Conservation (phyloP, 2,113 vertebrate species). For the Archilochus colubris region DNA sequence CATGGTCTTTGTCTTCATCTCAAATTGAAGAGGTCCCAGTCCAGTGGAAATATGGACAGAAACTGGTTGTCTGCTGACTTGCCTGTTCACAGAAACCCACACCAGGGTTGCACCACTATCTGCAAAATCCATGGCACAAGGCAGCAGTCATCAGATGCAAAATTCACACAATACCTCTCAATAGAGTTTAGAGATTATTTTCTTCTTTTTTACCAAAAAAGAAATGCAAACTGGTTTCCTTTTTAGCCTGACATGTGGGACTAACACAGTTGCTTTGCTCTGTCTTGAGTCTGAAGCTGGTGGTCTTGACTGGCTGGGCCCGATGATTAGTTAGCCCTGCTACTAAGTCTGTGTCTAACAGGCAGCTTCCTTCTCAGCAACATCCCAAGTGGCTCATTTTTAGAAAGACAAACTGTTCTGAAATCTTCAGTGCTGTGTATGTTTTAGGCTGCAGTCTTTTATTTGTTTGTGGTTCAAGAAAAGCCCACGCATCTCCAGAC, state of each 20-base stretch:
- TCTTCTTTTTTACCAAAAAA: neutral
- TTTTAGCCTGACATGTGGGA: neutral
- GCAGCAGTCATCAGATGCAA: neutral
- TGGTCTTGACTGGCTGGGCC: neutral
- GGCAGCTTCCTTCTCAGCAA: neutral
- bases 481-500: slow-evolving; percentile 8
- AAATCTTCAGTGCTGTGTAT: slow-evolving; percentile 47
- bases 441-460: slow-evolving; percentile 49
- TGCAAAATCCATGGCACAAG: neutral
- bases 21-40: neutral
- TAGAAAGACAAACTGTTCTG: slow-evolving; percentile 13
- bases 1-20: neutral
- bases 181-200: neutral
- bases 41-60: neutral
- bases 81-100: fast-evolving
- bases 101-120: neutral
- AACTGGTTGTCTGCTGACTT: neutral
- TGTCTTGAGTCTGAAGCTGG: neutral
- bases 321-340: neutral
- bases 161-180: neutral
- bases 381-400: neutral
- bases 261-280: neutral
- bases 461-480: slow-evolving; percentile 61
- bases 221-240: too few species aligned
- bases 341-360: neutral